Conservation (phyloP, 2,888 invertebrate genomes). For the Stenichneumon culpator region DNA sequence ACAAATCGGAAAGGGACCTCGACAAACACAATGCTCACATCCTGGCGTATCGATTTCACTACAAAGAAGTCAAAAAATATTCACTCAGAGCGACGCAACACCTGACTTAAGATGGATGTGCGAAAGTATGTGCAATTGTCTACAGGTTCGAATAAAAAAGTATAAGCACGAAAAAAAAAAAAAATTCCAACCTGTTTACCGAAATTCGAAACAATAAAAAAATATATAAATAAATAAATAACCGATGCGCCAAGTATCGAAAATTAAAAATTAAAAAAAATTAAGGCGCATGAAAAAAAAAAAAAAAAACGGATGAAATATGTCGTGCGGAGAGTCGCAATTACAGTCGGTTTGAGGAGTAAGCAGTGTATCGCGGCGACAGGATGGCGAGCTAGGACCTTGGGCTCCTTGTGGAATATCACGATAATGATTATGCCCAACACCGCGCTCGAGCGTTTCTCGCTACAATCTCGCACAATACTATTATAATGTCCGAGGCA, state of each 20-base stretch:
- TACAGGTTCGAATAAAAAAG: no score
- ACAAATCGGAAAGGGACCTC: no score
- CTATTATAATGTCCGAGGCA: conserved; percentile 80
- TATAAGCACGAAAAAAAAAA: no score
- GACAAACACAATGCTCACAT: no score
- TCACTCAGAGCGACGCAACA: no score
- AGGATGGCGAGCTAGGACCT: conserved; percentile 76
- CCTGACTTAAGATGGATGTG: no score
- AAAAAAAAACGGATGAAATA: conserved; percentile 37
- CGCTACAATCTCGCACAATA: conserved; percentile 77
- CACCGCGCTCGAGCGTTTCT: conserved; percentile 78
- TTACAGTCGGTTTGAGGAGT: conserved; percentile 71
- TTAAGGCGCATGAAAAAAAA: conserved; percentile 11
- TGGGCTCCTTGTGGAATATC: conserved; percentile 84
- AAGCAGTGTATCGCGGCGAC: conserved; percentile 55
- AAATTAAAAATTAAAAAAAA: not conserved
- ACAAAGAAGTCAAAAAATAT: no score
- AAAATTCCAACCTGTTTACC: no score
- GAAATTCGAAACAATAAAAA: not conserved
- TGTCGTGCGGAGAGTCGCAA: conserved; percentile 67
- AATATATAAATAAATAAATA: not conserved
- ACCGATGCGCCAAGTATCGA: not conserved
- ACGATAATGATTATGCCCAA: conserved; percentile 75
- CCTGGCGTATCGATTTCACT: no score
- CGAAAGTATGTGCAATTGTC: no score